Evolutionary conservation across 2,797 vertebrate genomes (phyloP), one percentile per base, ranked within the genome.

Genomic region (Sebastes oblongus): DNA sequence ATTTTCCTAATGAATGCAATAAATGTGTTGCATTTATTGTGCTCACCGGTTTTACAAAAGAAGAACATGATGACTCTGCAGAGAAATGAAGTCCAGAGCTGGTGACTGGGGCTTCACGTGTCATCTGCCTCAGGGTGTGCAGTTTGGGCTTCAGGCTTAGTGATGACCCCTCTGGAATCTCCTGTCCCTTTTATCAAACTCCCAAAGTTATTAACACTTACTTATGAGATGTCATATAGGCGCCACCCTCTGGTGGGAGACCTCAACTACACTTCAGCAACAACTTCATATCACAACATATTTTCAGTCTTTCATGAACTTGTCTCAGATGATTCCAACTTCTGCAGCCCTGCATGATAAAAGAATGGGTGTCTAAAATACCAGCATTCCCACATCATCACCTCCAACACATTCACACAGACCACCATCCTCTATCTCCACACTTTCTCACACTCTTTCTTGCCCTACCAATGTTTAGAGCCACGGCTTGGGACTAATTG

Each of bases 401-500:
- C 77, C 75, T 82, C 72, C 77, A 32, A 56, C 50, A 78, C 71
- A 66, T 66, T 77, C 54, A 39, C 29, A 66, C 3, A 75, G 80
- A 85, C 77, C 89, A 87, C 80, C 82, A 81, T 65, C 74, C 78
- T 83, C 75, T 77, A 67, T 85, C 74, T 87, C 74, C 50, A 69
- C 84, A 88, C 83, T 93, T 94, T 93, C 94, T 92, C 92, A 93
- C 91, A 92, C 90, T 93, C 84, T 73, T 77, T 86, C 78, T 84
- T 84, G 79, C 84, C 86, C 88, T 83, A 60, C 87, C 73, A 83
- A 83, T 92, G 89, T 92, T 94, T 92, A 82, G 87, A 93, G 84
- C 91, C 87, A 46, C 54, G 84, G 83, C 80, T 93, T 90, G 86
- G 75, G 85, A 92, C 93, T 95, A 96, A 95, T 94, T 94, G 92